A percentile compares a stretch with the other conserved stretches of the same genome.
phyloP scores from a whole-genome alignment of 1,140 invertebrate species.

The Intoshia linei region DNA sequence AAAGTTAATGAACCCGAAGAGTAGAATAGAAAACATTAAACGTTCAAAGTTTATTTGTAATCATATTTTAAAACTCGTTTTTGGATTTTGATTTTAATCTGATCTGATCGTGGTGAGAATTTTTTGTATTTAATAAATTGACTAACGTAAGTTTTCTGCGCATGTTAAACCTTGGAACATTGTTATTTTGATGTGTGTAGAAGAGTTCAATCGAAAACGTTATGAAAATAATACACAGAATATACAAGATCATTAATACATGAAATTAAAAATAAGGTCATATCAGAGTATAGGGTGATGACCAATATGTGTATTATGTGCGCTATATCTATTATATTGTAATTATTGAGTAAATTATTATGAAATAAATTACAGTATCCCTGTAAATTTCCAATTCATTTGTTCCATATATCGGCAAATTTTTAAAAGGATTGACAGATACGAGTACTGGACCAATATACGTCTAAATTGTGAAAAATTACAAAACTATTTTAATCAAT shows the following conservation, averaged over 20 bases:
- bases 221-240: neutral
- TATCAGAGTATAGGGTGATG: neutral
- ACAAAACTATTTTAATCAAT: no score
- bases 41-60: no score
- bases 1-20: no score
- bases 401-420: conserved; percentile 36
- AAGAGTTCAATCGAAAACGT: no score
- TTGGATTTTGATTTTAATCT: no score
- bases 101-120: no score
- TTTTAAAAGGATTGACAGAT: conserved; percentile 43
- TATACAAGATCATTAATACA: neutral
- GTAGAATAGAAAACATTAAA: no score
- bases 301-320: no score
- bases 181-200: no score
- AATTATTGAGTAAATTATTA: neutral
- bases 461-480: conserved; percentile 27
- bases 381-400: conserved; percentile 38
- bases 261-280: neutral
- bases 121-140: neutral
- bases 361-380: conserved; percentile 28
- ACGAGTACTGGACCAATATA: conserved; percentile 46
- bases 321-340: no score
- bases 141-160: neutral
- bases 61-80: no score
- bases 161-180: no score